Base-by-base conservation (phyloP, 2,113 vertebrate genomes). In the Gracilinanus agilis region DNA sequence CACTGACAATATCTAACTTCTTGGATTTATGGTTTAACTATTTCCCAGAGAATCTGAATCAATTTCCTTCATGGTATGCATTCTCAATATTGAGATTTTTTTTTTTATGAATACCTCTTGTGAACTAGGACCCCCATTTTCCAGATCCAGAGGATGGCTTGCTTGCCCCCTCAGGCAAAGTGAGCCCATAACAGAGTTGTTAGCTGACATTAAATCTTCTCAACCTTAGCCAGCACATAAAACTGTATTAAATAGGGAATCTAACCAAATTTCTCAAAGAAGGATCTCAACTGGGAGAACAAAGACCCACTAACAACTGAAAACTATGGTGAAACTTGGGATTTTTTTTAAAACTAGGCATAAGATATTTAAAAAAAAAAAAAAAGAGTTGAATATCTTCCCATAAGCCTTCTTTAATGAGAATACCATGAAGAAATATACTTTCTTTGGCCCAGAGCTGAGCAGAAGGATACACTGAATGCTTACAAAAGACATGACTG, bases 11-110 rank as follows among this genome's bases (percentile, higher is more conserved):
- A 1, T 49, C 92, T 75, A 58, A 44, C 24, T 88, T 89, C 53
- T 55, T 25, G 94, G 44, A 40, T 61, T 19, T 90, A 89, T 5
- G 1, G 89, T 67, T 92, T 5, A 54, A 83, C 55, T 55, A 6
- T 58, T 93, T 94, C 56, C 34, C 58, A 89, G 89, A 92, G 34
- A 11, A 93, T 12, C 53, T n/a, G 40, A 93, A 24, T 54, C 34
- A 21, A 54, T 44, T 55, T 10, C 13, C 10, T 29, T 93, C 25
- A 90, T 24, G 83, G 44, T 12, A 67, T 24, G 44, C 58, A 44
- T 96, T 83, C 90, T 49, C 56, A 94, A 89, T 9, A 55, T 34
- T 92, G 54, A 96, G 34, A 94, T 56, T 10, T 53, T 49, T 49
- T n/a, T 49, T 49, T 91, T 92, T 92, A 90, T 90, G 75, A 40